Conservation (phyloP, 2,797 vertebrate species). For the Natrix natrix region DNA sequence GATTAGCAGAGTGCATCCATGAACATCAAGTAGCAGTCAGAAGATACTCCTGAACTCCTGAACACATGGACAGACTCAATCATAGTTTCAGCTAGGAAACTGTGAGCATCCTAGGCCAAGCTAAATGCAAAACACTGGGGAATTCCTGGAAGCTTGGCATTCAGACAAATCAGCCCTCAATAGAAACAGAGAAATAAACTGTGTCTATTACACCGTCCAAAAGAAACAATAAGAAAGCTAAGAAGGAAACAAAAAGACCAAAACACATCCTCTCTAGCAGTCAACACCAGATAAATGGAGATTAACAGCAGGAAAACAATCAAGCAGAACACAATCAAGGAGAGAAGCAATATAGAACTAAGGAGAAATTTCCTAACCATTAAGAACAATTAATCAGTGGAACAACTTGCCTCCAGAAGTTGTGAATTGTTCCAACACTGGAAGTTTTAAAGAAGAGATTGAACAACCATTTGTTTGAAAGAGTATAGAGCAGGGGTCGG, state of each 20-base stretch:
- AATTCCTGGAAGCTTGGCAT: not conserved
- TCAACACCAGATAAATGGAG: not conserved
- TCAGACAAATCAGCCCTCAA: not conserved
- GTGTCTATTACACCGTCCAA: not conserved
- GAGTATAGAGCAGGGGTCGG: too few relatives aligned
- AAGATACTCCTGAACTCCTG: not conserved
- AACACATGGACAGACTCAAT: not conserved
- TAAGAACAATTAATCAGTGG: too few relatives aligned
- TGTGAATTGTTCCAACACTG: too few relatives aligned
- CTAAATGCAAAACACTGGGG: not conserved
- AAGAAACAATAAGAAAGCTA: not conserved
- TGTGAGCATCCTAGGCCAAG: not conserved
- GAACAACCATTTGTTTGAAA: too few relatives aligned
- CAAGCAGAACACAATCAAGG: not conserved
- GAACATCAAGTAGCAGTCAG: not conserved
- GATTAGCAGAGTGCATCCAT: not conserved
- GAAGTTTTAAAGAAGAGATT: too few relatives aligned
- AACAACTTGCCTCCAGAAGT: too few relatives aligned
- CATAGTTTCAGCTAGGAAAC: not conserved
- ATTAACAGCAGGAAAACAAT: not conserved
- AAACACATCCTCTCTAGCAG: not conserved
- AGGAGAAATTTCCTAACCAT: too few relatives aligned
- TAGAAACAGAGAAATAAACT: not conserved
- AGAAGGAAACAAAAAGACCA: not conserved
- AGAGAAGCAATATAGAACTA: too few relatives aligned